Base-by-base conservation (phyloP, 2,888 invertebrate genomes). In the Lasiommata megera region DNA sequence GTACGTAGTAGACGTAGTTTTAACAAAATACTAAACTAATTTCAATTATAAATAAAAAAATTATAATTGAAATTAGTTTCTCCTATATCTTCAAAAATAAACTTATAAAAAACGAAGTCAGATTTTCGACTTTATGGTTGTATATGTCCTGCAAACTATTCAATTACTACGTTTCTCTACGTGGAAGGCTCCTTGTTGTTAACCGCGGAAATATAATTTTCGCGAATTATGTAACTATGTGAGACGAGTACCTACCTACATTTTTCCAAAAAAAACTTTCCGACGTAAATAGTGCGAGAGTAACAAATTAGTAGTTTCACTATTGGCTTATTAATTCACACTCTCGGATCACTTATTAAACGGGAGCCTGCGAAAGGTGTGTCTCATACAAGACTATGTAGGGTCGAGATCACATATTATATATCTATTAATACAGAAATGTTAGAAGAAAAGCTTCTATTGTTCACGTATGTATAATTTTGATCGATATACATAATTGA, bases 221-320 rank as follows among this genome's bases (percentile, higher is more conserved):
- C 48, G 34, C 14, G 23, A 37, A 48, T 48, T 48, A 12, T 36
- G 18, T 51, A 29, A 38, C 38, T 38, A 38, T 52, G 17, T 16
- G 48, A 51, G 51, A 54, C 41, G 54, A 47, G n/a, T 29, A 23
- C 29, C 23, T n/a, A n/a, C n/a, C n/a, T n/a, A n/a, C n/a, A 46
- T 34, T 50, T 55, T 55, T 34, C 11, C 48, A 56, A 47, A 29
- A 60, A 55, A 58, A 76, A 64, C 86, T 84, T 84, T 84, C 82
- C 67, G 58, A 65, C 65, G 65, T 67, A 69, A 79, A 77, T 72
- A 72, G 70, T 68, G 84, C 87, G 88, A 78, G 88, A 84, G 72
- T 71, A 75, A 71, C 81, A 76, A 87, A 88, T 88, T 88, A 88
- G 88, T 75, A 31, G 74, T 68, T 80, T 78, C 67, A 69, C 61